A percentile compares a stretch with the other conserved stretches of the same genome.
phyloP scores from a whole-genome alignment of 2,888 invertebrate species.

The Nineta flava region DNA sequence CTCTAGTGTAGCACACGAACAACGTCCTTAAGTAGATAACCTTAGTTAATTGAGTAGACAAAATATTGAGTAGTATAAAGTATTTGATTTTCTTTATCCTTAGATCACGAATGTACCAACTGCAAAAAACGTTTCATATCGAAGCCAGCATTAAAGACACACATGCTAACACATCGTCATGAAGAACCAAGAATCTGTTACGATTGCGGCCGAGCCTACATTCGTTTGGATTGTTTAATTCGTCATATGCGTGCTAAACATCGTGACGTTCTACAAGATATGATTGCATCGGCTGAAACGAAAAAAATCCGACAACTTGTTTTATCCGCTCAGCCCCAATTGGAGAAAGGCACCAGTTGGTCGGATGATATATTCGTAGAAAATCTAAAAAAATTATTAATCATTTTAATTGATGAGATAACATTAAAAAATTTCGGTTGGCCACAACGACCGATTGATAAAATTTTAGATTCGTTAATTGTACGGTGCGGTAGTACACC shows the following conservation, averaged over 20 bases:
- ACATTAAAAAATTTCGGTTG: slow-evolving; percentile 56
- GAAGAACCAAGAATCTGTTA: slow-evolving; percentile 63
- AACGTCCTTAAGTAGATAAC: no score
- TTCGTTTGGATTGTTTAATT: slow-evolving; percentile 61
- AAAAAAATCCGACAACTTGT: slow-evolving; percentile 34
- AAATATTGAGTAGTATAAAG: no score
- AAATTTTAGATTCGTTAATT: slow-evolving; percentile 60
- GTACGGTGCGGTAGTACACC: slow-evolving; percentile 60
- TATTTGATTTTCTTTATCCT: neutral
- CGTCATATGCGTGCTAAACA: slow-evolving; percentile 61
- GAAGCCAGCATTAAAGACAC: slow-evolving; percentile 52
- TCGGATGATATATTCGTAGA: slow-evolving; percentile 52
- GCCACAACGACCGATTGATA: slow-evolving; percentile 54
- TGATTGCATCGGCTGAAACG: slow-evolving; percentile 41
- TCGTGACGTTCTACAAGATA: slow-evolving; percentile 45
- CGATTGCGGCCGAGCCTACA: slow-evolving; percentile 62
- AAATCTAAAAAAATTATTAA: slow-evolving; percentile 53
- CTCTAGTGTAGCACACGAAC: no score
- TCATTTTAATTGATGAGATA: slow-evolving; percentile 59
- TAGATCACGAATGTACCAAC: slow-evolving; percentile 23
- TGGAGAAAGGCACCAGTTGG: slow-evolving; percentile 28
- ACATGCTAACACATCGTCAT: slow-evolving; percentile 53
- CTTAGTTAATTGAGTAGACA: no score
- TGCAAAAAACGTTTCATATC: slow-evolving; percentile 53
- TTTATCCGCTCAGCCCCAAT: slow-evolving; percentile 25